A percentile compares a stretch with the other conserved stretches of the same genome.
These are phyloP conservation scores for Talpa occidentalis DNA, from an alignment of 2,113 vertebrate genomes.

Conservation along the genomic window DNA sequence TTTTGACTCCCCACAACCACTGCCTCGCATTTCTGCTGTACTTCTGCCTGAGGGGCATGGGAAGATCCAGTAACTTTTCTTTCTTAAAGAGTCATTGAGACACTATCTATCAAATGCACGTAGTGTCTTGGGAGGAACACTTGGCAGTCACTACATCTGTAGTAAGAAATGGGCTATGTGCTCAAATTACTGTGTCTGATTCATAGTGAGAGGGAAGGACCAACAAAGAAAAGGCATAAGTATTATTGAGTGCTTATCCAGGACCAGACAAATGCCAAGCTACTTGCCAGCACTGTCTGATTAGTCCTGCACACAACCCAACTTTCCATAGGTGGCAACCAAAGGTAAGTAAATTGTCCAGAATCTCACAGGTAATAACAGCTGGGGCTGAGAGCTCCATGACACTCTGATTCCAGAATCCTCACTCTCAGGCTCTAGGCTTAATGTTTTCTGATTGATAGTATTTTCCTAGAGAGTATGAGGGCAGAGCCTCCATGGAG, in stretches of 20 bases:
- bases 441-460: background rate
- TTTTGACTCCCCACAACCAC: background rate
- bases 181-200: background rate
- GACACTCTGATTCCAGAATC: background rate
- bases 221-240: background rate
- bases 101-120: background rate
- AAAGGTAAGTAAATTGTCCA: background rate
- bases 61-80: background rate
- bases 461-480: background rate
- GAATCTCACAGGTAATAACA: background rate
- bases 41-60: background rate
- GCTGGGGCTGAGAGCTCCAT: background rate
- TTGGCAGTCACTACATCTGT: background rate
- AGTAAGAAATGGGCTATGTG: background rate
- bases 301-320: background rate
- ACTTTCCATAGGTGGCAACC: background rate
- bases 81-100: background rate
- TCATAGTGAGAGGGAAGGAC: background rate
- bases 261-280: background rate
- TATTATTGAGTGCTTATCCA: accelerated
- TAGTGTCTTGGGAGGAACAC: background rate
- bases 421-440: background rate
- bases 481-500: background rate
- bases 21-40: background rate
- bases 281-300: no score